Base-by-base conservation (phyloP, 2,888 invertebrate species). In the Pinctada fucata region DNA sequence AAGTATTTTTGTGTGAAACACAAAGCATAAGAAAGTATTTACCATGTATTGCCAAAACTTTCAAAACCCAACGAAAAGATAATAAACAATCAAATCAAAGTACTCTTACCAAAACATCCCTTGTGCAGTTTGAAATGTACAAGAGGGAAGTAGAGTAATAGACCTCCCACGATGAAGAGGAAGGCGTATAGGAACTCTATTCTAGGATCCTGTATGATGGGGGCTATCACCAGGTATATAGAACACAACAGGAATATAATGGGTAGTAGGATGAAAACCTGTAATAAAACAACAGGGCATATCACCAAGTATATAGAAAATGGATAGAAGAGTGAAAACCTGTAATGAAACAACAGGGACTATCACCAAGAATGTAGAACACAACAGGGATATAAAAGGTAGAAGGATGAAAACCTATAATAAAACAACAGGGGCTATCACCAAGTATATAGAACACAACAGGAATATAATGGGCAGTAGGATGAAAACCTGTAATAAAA, bases 171-270 rank as follows among this genome's bases (percentile, higher is more conserved):
- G 90, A 98, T 97, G 94, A 98, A 98, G 76, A 95, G 94, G 82
- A 96, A 94, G 73, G 98, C 98, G 92, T 98, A 98, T 89, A 98
- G 93, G 93, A 98, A 98, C 94, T 98, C 97, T 93, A 97, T 96
- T 91, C 97, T 96, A 49, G 98, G 98, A 88, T 97, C 95, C 92
- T 98, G 97, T 84, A 97, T 94, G 88, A 98, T 97, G 50, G 98
- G 98, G 80, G 97, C 97, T 87, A 97, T 95, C 90, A 98, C 97
- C 93, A 98, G 95, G 94, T 97, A 98, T 89, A 96, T 93, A 77
- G 98, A 97, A 91, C 97, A 96, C 91, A 96, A 93, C 93, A 98
- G 94, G 91, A 98, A 97, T 92, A 97, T 93, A 92, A 96, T 94
- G 86, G 99, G 98, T 94, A 98, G 97, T 93, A 97, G 94, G 92